Percentiles rank a stretch among this genome's conserved stretches.
Evolutionary conservation across 2,797 vertebrate genomes (phyloP).

Genomic region (Merluccius polli): DNA sequence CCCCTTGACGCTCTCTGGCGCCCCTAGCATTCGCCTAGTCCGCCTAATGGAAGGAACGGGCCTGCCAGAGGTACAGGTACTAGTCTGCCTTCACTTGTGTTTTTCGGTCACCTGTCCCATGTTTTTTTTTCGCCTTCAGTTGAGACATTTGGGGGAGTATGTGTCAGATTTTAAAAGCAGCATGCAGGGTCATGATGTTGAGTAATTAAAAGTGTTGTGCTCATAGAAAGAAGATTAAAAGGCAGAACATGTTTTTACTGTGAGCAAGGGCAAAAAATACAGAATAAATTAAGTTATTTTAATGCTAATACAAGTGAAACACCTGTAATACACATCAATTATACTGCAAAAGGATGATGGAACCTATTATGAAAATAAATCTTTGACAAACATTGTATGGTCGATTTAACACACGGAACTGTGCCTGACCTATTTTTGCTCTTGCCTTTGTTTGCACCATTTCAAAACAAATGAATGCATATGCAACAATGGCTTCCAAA

Average conservation of each 20-base stretch:
- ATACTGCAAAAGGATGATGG: background rate
- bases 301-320: background rate
- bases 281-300: no score
- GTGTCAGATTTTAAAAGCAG: background rate
- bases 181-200: background rate
- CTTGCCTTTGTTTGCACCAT: slow-evolving; percentile 35
- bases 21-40: no score
- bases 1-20: no score
- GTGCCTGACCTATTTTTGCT: slow-evolving; percentile 54
- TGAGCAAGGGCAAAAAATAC: no score
- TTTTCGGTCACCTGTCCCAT: slow-evolving; percentile 40
- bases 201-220: background rate
- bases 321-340: background rate
- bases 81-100: slow-evolving; percentile 46
- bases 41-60: no score
- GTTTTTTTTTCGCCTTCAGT: slow-evolving; percentile 25
- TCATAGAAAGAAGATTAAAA: no score
- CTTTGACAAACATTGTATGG: background rate
- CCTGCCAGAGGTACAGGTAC: no score
- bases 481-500: slow-evolving; percentile 43
- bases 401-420: background rate
- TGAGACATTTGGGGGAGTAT: slow-evolving; percentile 20
- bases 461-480: slow-evolving; percentile 34
- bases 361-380: background rate
- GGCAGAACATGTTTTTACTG: background rate